phyloP scores from a whole-genome alignment of 2,888 invertebrate genomes.

The Fragum fragum region DNA sequence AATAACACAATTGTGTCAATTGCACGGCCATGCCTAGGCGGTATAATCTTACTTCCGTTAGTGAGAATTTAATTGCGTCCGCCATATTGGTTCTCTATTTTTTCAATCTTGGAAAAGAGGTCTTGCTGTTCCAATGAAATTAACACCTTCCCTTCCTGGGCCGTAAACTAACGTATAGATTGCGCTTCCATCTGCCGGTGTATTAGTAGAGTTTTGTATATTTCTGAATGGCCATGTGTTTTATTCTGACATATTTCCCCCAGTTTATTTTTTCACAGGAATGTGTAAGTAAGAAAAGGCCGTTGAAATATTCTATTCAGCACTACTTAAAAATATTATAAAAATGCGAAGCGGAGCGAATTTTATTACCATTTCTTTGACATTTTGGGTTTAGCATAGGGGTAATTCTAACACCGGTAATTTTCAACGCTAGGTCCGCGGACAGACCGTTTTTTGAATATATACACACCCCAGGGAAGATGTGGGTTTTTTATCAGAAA shows the following conservation, averaged over 20 bases:
- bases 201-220: slow-evolving; percentile 57
- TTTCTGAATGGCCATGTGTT: slow-evolving; percentile 67
- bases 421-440: slow-evolving; percentile 65
- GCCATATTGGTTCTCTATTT: slow-evolving; percentile 51
- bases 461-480: slow-evolving; percentile 35
- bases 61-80: slow-evolving; percentile 61
- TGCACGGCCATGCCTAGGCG: slow-evolving; percentile 21
- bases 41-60: slow-evolving; percentile 29
- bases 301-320: slow-evolving; percentile 67
- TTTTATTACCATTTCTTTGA: slow-evolving; percentile 60
- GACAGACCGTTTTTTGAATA: slow-evolving; percentile 28
- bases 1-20: slow-evolving; percentile 30
- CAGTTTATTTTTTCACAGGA: slow-evolving; percentile 37
- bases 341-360: slow-evolving; percentile 49
- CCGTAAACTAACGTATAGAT: slow-evolving; percentile 18
- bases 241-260: slow-evolving; percentile 34
- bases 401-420: slow-evolving; percentile 65
- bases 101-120: slow-evolving; percentile 54
- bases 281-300: slow-evolving; percentile 61
- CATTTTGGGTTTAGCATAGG: slow-evolving; percentile 51
- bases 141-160: slow-evolving; percentile 56
- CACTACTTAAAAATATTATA: slow-evolving; percentile 57
- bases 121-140: slow-evolving; percentile 45
- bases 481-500: slow-evolving; percentile 54
- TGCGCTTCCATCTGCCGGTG: slow-evolving; percentile 52